Percentiles rank a stretch among this genome's conserved stretches.
Evolutionary conservation across 2,113 vertebrate species (phyloP).

Genomic region (Oncorhynchus nerka): DNA sequence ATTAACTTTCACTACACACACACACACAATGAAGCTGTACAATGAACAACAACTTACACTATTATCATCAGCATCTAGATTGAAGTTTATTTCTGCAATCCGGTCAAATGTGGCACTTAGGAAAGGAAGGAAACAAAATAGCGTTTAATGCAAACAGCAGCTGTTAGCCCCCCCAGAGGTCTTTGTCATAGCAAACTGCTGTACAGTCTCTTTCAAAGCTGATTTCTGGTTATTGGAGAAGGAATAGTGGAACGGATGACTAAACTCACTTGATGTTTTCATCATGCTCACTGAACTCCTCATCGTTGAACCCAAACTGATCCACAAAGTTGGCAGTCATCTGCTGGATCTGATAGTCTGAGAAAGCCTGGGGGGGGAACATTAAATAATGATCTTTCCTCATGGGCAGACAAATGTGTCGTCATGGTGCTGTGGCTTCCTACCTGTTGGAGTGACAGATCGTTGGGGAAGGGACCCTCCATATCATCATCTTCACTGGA

Average conservation of each 20-base stretch:
- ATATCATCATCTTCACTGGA: conserved; percentile 95
- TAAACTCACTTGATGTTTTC: conserved; percentile 89
- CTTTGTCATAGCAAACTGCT: neutral
- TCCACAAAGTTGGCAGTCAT: conserved; percentile 96
- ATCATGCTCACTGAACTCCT: conserved; percentile 95
- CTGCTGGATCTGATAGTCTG: conserved; percentile 98
- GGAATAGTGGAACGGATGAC: no score
- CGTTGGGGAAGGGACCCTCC: conserved; percentile 89
- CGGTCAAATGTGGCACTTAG: conserved; percentile 88
- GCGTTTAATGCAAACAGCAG: conserved; percentile 1
- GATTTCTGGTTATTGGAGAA: neutral
- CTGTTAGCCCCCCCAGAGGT: neutral
- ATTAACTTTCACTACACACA: neutral
- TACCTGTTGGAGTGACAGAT: conserved; percentile 94
- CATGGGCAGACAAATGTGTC: neutral
- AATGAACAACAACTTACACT: conserved; percentile 81
- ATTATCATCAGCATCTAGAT: conserved; percentile 87
- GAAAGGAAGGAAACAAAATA: conserved; percentile 16
- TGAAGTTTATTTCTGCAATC: conserved; percentile 95
- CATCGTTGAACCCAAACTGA: conserved; percentile 96
- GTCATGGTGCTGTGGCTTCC: neutral
- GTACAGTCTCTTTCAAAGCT: neutral
- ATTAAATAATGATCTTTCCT: conserved; percentile 28
- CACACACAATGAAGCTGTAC: neutral
- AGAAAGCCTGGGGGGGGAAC: conserved; percentile 81